Base-by-base conservation (phyloP, 2,113 vertebrate genomes). In the Megaleporinus macrocephalus region DNA sequence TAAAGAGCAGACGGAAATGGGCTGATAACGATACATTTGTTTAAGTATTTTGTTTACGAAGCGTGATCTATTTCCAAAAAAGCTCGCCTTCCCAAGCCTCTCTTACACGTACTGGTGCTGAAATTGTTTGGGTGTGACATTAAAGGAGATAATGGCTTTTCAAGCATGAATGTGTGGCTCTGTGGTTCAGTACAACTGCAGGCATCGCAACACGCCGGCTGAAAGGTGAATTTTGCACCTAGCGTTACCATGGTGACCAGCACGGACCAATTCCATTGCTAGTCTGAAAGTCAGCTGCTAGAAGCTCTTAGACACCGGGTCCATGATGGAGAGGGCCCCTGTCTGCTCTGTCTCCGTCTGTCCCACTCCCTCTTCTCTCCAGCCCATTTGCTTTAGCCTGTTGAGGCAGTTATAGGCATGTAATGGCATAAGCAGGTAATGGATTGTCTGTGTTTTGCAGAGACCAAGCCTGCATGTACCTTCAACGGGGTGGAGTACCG, bases 381-480 rank as follows among this genome's bases (percentile, higher is more conserved):
- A 4, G 79, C 30, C 80, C 62, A 29, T 18, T 59, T 36, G 36
- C 33, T 29, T 82, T 41, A 36, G 41, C 61, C 22, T 41, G 27
- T 24, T 77, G 73, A 61, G 51, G 68, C 73, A 63, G 59, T 18
- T 20, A 44, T 10, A 66, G 22, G 18, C 16, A 61, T 70, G 27
- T 73, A 41, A 71, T 82, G 66, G 49, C 51, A 61, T 59, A 26
- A 62, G 41, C 29, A 44, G 36, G 20, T 57, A 57, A 30, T 20
- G 22, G 66, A 49, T 76, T 11, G 68, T 9, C 59, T 76, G 26
- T 85, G 72, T 80, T 69, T 89, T 91, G 72, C 90, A 97, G 96
- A 96, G 87, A 96, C 94, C 65, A 97, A 97, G 86, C 93, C 94
- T 29, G 91, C 93, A n/a, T 97, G 96, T 77, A 90, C 95, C 47